Evolutionary conservation across 1,140 invertebrate species (phyloP).

Genomic region (Eupristina koningsbergeri): DNA sequence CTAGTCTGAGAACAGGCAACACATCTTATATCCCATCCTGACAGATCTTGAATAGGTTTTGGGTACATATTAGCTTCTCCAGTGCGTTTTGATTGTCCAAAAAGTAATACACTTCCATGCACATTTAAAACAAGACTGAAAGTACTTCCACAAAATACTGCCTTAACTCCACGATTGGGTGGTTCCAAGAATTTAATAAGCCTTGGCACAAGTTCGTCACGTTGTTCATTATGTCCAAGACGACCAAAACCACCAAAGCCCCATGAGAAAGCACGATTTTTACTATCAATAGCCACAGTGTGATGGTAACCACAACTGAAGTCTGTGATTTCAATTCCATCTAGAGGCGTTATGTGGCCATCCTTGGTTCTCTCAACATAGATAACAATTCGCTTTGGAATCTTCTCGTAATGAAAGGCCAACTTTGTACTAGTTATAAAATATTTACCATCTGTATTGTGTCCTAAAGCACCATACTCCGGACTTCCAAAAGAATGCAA

Average conservation of each 20-base stretch:
- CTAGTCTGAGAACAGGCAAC: slow-evolving; percentile 87
- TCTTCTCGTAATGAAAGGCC: slow-evolving; percentile 87
- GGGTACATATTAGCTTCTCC: slow-evolving; percentile 98
- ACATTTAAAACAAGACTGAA: slow-evolving; percentile 89
- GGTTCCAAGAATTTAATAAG: slow-evolving; percentile 92
- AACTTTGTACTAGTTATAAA: slow-evolving; percentile 92
- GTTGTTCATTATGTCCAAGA: slow-evolving; percentile 91
- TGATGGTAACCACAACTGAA: slow-evolving; percentile 93
- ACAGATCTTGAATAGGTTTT: slow-evolving; percentile 92
- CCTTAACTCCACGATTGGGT: slow-evolving; percentile 84
- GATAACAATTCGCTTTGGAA: slow-evolving; percentile 87
- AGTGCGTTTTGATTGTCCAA: slow-evolving; percentile 92
- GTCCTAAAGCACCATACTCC: slow-evolving; percentile 92
- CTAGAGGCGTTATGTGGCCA: slow-evolving; percentile 86
- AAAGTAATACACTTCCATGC: slow-evolving; percentile 85
- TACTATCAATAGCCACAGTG: slow-evolving; percentile 89
- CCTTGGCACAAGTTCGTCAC: slow-evolving; percentile 92
- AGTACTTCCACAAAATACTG: slow-evolving; percentile 87
- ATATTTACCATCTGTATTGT: slow-evolving; percentile 95
- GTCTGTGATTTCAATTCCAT: slow-evolving; percentile 90
- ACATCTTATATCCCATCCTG: slow-evolving; percentile 90
- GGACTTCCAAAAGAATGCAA: slow-evolving; percentile 93
- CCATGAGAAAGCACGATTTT: slow-evolving; percentile 92
- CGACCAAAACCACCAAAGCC: slow-evolving; percentile 95
- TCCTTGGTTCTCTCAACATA: slow-evolving; percentile 93